Base-by-base conservation (phyloP, 2,113 vertebrate genomes). In the Cavia aperea region DNA sequence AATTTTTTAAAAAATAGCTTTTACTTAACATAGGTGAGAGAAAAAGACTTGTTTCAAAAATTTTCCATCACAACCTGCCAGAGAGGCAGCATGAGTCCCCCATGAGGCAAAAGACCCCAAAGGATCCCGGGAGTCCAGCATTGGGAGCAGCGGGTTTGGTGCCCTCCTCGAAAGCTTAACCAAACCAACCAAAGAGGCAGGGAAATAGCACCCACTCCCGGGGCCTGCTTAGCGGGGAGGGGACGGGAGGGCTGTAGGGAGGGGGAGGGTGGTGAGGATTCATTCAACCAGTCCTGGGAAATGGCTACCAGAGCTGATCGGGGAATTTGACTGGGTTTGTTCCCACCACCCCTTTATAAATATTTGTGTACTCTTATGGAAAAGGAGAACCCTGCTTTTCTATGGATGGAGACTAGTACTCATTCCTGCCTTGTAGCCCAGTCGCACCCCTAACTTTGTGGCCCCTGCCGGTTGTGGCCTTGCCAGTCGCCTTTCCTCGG, bases 261-360 rank as follows among this genome's bases (percentile, higher is more conserved):
- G 63, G 81, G 62, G n/a, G 54, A 65, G 39, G 60, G 16, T 0
- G 1, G 3, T 77, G 75, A 56, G 33, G 19, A 90, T 46, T 70
- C 63, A 33, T 39, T 89, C 58, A n/a, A 16, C 31, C 15, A 24
- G 7, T 36, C 58, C 51, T 56, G 86, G 90, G 24, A 79, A 83
- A 88, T 77, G 58, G 68, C 78, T 60, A 66, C 46, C 51, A 60
- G n/a, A 77, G 51, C 51, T 95, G n/a, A 72, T 60, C 46, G n/a
- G 92, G 86, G 66, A 12, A 93, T 88, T n/a, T 19, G 33, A 87
- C 88, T 77, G 72, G 49, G 33, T 90, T 92, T 79, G 54, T 66
- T 79, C 86, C 93, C 92, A 43, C 60, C 65, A 24, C 73, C 93
- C 93, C 89, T 89, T 93, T 90, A 81, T 79, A 78, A 78, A 87